Evolutionary conservation across 2,113 vertebrate species (phyloP).

Genomic region (Haemorhous mexicanus): DNA sequence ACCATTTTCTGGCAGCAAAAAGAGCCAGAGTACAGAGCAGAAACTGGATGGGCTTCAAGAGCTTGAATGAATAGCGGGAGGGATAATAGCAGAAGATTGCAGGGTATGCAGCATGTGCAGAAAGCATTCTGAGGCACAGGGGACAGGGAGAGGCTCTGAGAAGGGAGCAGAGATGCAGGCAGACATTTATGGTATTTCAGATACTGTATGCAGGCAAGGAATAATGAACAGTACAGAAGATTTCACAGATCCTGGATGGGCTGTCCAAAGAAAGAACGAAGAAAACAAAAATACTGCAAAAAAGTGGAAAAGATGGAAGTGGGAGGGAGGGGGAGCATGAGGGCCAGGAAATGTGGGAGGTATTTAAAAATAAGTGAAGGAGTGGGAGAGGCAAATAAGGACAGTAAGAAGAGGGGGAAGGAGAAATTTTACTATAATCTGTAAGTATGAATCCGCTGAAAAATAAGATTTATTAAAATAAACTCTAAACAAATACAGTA

Average conservation of each 20-base stretch:
- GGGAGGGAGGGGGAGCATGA: neutral
- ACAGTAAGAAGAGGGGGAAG: neutral
- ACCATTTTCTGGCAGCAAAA: slow-evolving; percentile 48
- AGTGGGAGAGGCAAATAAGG: neutral
- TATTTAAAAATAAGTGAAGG: neutral
- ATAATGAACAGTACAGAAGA: neutral
- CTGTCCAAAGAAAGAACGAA: neutral
- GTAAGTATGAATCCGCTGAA: neutral
- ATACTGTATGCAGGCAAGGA: neutral
- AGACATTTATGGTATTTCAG: neutral
- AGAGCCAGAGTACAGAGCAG: slow-evolving; percentile 10
- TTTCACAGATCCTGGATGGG: neutral
- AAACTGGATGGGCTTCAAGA: slow-evolving; percentile 61
- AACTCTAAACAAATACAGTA: fast-evolving
- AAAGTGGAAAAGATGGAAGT: neutral
- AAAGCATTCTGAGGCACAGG: neutral
- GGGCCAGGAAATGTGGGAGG: neutral
- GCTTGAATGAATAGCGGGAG: slow-evolving; percentile 27
- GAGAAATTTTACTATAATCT: neutral
- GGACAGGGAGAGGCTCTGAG: neutral
- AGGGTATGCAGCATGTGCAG: slow-evolving; percentile 17
- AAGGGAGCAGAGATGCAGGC: neutral
- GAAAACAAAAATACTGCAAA: neutral
- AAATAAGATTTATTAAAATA: neutral
- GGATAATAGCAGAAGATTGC: slow-evolving; percentile 54